phyloP scores from a whole-genome alignment of 92 coral and sea anemone genomes.

The Phenganax stokvisi region DNA sequence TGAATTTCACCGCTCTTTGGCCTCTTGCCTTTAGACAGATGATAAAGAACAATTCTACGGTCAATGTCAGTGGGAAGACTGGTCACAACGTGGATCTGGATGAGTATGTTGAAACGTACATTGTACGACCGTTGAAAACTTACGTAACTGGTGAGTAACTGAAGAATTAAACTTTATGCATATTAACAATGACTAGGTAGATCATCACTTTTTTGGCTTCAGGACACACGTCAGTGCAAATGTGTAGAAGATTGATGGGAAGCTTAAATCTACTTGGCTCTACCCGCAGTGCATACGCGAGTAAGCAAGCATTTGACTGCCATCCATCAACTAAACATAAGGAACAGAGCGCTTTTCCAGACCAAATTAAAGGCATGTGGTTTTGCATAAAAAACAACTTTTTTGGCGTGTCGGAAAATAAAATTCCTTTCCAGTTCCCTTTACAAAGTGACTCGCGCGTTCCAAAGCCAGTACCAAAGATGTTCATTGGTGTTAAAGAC shows the following conservation, averaged over 20 bases:
- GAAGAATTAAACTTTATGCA: not conserved
- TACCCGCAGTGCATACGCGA: not conserved
- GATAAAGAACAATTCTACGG: constrained; percentile 13
- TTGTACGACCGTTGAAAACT: constrained; percentile 17
- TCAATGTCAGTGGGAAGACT: constrained; percentile 23
- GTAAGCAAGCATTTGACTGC: not conserved
- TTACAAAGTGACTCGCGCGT: no score
- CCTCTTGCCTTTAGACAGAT: constrained; percentile 27
- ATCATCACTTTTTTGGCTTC: not conserved
- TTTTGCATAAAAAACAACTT: not conserved
- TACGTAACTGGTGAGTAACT: not conserved
- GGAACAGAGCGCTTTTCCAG: not conserved
- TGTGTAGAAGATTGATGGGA: not conserved
- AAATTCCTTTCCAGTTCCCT: not conserved
- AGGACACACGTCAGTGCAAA: not conserved
- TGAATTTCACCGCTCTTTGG: constrained; percentile 15
- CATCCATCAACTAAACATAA: not conserved
- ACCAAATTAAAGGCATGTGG: constrained; percentile 9
- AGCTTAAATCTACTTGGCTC: not conserved
- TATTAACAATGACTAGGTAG: not conserved
- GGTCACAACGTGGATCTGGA: constrained; percentile 26
- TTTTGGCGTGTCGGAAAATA: not conserved
- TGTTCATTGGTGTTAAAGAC: not conserved
- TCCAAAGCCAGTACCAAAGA: not conserved
- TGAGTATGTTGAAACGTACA: constrained; percentile 29